Evolutionary conservation across 2,797 vertebrate genomes (phyloP).

Genomic region (Pseudomugil tenellus): DNA sequence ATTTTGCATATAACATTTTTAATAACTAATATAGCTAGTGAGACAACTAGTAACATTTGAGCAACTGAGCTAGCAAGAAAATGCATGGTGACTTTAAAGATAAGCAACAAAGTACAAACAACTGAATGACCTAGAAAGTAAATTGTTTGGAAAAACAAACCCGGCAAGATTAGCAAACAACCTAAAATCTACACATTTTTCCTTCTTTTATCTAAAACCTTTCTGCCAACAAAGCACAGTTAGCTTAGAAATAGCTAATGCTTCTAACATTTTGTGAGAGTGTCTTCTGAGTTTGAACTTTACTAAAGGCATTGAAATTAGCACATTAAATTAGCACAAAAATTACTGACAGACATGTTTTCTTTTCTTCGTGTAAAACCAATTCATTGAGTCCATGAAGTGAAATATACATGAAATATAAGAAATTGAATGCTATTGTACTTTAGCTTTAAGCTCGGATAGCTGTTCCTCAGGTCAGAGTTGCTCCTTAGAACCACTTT

Average conservation of each 20-base stretch:
- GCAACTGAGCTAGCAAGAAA: not conserved
- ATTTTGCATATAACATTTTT: not conserved
- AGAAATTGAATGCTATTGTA: too few species aligned
- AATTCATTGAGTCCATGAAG: not conserved
- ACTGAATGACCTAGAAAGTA: not conserved
- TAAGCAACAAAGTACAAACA: not conserved
- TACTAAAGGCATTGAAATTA: too few species aligned
- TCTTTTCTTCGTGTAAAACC: not conserved
- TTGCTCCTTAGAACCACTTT: not conserved
- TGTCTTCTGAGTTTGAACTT: too few species aligned
- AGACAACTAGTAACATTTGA: not conserved
- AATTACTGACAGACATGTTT: not conserved
- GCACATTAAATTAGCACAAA: not conserved
- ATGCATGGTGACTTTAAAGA: too few species aligned
- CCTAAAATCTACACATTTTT: too few species aligned
- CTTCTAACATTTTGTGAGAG: too few species aligned
- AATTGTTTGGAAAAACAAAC: not conserved
- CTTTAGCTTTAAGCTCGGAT: too few species aligned
- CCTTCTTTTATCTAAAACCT: too few species aligned
- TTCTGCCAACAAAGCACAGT: too few species aligned
- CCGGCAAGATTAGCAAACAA: not conserved
- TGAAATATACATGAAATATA: too few species aligned
- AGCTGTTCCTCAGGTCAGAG: too few species aligned
- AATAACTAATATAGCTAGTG: not conserved
- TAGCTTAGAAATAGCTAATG: too few species aligned